A percentile compares a stretch with the other conserved stretches of the same genome.
phyloP scores from a whole-genome alignment of 1,140 invertebrate species.

The Meteorus sp. region DNA sequence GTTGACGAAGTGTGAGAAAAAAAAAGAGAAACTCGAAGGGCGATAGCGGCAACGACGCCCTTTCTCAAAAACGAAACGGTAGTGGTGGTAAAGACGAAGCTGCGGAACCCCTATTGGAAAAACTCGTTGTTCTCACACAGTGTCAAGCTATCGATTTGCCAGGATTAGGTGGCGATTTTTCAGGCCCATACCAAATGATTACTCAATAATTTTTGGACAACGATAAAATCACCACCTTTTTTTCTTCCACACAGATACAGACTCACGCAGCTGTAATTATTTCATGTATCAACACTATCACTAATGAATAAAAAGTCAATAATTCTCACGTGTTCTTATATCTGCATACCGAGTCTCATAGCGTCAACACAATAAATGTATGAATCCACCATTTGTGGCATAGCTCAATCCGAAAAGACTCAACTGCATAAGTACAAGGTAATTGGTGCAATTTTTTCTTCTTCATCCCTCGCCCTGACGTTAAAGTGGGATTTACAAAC shows the following conservation, averaged over 20 bases:
- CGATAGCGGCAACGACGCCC: not conserved
- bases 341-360: too few relatives aligned
- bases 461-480: too few relatives aligned
- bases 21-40: slow-evolving; percentile 3
- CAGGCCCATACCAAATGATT: slow-evolving; percentile 55
- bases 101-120: not conserved
- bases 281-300: too few relatives aligned
- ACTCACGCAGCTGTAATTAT: too few relatives aligned
- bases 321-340: too few relatives aligned
- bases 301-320: too few relatives aligned
- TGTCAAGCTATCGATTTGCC: slow-evolving; percentile 42
- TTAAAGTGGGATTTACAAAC: slow-evolving; percentile 28
- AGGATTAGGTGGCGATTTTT: slow-evolving; percentile 57
- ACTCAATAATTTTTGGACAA: slow-evolving; percentile 16
- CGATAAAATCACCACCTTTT: not conserved
- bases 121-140: slow-evolving; percentile 29
- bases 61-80: not conserved
- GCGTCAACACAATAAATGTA: slow-evolving; percentile 30
- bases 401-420: slow-evolving; percentile 49
- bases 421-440: slow-evolving; percentile 54
- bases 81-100: not conserved
- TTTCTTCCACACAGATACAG: too few relatives aligned
- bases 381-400: slow-evolving; percentile 49
- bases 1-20: slow-evolving; percentile 16
- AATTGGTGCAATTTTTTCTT: slow-evolving; percentile 56